Conservation (phyloP, 2,888 invertebrate genomes). For the Quadroppia sp. region DNA sequence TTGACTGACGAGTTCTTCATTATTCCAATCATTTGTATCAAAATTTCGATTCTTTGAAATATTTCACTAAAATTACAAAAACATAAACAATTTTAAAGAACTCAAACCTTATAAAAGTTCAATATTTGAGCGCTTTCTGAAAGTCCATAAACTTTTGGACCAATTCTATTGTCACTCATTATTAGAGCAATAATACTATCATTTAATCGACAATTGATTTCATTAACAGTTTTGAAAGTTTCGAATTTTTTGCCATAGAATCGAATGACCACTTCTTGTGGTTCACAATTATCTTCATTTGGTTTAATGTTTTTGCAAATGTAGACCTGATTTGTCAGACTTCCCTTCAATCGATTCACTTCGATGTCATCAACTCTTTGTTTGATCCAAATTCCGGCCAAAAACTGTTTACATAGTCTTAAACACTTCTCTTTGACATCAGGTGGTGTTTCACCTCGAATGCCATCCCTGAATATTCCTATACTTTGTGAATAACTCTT, state of each 20-base stretch:
- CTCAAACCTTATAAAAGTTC: constrained; percentile 63
- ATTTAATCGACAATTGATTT: not conserved
- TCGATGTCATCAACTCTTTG: not conserved
- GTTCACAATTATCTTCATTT: not conserved
- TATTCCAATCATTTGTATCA: not conserved
- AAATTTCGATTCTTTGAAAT: not conserved
- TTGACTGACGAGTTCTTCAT: constrained; percentile 62
- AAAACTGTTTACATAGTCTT: not conserved
- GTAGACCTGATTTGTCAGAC: constrained; percentile 31
- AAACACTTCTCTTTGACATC: constrained; percentile 8
- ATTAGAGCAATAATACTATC: not conserved
- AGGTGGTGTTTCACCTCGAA: too few relatives aligned
- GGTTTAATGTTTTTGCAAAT: not conserved
- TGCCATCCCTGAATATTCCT: too few relatives aligned
- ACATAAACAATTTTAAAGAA: not conserved
- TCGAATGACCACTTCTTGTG: constrained; percentile 24
- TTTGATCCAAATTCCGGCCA: constrained; percentile 2
- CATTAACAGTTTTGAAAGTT: not conserved
- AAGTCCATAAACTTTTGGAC: constrained; percentile 88
- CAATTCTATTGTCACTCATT: constrained; percentile 57
- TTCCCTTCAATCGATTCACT: constrained; percentile 8
- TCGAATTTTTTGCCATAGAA: constrained; percentile 8
- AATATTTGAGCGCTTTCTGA: constrained; percentile 94
- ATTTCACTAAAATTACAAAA: not conserved
- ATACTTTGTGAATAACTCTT: too few relatives aligned